Evolutionary conservation across 2,113 vertebrate genomes (phyloP), one percentile per base, ranked within the genome.

Genomic region (Calidris pygmaea): DNA sequence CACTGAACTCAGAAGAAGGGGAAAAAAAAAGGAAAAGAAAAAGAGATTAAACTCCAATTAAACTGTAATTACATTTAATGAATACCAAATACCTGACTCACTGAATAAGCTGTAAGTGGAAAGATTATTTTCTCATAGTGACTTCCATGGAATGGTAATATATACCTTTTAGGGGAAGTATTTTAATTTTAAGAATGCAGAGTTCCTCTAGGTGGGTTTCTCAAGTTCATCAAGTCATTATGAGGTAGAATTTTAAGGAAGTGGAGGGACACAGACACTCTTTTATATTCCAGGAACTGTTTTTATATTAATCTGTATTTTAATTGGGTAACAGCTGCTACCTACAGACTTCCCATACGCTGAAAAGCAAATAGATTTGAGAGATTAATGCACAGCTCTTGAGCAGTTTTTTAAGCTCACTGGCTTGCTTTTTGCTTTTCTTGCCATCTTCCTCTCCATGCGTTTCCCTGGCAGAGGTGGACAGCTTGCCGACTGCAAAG

Each of bases 51-150:
- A 98, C 96, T 97, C 97, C 97, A 98, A 98, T 98, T 98, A 98
- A 98, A 98, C 91, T 98, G 96, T 97, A 98, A 98, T 98, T 98
- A 98, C 67, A 93, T 96, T 95, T 98, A 98, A 98, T 98, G 98
- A 98, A 98, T 98, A 97, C 96, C 97, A 97, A 98, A 98, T 98
- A 98, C 97, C 96, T 97, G 98, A 97, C 96, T 97, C 95, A 94
- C 93, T 98, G 98, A 97, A 98, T 98, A 98, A 92, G 82, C 97
- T 95, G 50, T 97, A 97, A 97, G 95, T 94, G 91, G 96, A 96
- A 97, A 98, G 97, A 98, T 98, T 98, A 98, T 98, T 98, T 98
- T 98, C 97, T 98, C 95, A 95, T 41, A 96, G 97, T 47, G 84
- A 98, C 96, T 97, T 97, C 93, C 97, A 97, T 86, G 84, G 96